Conservation (phyloP, 2,888 invertebrate species). For the Drosophila fungiperda region DNA sequence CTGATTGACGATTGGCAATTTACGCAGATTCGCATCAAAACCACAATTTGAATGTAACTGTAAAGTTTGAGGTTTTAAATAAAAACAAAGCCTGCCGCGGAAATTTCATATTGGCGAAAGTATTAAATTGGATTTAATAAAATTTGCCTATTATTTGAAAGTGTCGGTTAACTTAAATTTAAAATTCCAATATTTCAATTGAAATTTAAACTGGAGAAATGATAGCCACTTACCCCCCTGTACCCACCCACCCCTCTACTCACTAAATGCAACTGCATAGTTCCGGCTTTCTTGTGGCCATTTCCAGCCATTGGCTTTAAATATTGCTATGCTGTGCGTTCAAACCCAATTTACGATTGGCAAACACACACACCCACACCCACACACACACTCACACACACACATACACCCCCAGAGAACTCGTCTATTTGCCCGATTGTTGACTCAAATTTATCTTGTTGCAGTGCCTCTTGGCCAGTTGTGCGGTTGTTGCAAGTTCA, state of each 20-base stretch:
- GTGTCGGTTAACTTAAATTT: background rate
- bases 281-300: background rate
- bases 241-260: no score
- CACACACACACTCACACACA: conserved; percentile 14
- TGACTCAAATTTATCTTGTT: conserved; percentile 37
- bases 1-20: background rate
- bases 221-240: no score
- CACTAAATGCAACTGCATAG: conserved; percentile 16
- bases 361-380: conserved; percentile 24
- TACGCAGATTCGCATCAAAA: background rate
- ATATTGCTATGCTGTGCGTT: conserved; percentile 9
- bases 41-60: background rate
- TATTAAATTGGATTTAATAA: background rate
- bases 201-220: background rate
- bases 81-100: background rate
- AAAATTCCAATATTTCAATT: background rate
- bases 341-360: conserved; percentile 48
- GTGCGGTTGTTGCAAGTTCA: background rate
- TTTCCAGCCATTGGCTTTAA: conserved; percentile 1
- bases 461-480: conserved; percentile 5
- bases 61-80: background rate
- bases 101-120: background rate
- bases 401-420: background rate
- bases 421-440: conserved; percentile 9
- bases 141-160: background rate